A percentile compares a stretch with the other conserved stretches of the same genome.
These are phyloP conservation scores for Nasonia oneida DNA, from an alignment of 2,888 invertebrate genomes.

Conservation along the genomic window DNA sequence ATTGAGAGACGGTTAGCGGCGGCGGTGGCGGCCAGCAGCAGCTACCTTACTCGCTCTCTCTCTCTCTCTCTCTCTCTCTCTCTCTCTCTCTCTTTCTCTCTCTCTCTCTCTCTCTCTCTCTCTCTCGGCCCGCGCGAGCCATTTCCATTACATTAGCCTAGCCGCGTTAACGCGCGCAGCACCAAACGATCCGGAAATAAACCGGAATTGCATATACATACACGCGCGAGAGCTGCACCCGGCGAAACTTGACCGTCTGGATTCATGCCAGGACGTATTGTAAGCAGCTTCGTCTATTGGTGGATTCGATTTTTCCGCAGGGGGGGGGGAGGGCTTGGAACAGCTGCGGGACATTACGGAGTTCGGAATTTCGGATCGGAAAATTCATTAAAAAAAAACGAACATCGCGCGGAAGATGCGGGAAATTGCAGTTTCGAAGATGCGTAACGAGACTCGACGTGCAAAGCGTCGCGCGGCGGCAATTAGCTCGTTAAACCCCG, in stretches of 20 bases:
- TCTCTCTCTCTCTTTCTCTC: too few species aligned
- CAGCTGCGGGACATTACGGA: neutral
- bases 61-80: too few species aligned
- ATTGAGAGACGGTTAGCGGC: conserved; percentile 66
- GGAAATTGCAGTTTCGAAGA: too few species aligned
- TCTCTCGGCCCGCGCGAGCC: conserved; percentile 61
- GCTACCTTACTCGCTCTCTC: too few species aligned
- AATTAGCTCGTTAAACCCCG: neutral
- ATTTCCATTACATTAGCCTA: conserved; percentile 76
- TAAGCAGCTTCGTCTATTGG: conserved; percentile 21
- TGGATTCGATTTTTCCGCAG: neutral
- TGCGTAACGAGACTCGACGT: neutral
- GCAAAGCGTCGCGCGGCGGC: neutral
- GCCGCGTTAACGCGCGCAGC: conserved; percentile 68
- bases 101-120: too few species aligned
- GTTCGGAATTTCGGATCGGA: neutral
- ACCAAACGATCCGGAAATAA: conserved; percentile 61
- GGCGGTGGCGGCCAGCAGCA: too few species aligned
- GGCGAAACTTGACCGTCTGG: conserved; percentile 60
- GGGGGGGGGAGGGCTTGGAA: neutral
- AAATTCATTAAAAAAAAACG: too few species aligned
- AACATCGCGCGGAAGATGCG: too few species aligned
- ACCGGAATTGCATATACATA: conserved; percentile 49
- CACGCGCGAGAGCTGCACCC: neutral
- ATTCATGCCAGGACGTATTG: conserved; percentile 43